Evolutionary conservation across 2,888 invertebrate genomes (phyloP).

Genomic region (Agriopis marginaria): DNA sequence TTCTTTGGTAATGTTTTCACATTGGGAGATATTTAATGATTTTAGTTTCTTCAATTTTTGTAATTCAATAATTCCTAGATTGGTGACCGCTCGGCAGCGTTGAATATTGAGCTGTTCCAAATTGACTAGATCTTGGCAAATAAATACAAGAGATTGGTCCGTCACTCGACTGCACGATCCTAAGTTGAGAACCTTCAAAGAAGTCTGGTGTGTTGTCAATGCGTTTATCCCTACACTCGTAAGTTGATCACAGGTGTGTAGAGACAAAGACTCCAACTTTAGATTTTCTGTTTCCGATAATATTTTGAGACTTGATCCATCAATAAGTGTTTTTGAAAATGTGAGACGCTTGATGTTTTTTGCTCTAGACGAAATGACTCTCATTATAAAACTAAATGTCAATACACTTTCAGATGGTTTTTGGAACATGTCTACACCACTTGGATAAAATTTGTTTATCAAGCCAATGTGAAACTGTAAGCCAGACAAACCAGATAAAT

Average conservation of each 20-base stretch:
- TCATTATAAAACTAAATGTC: conserved; percentile 89
- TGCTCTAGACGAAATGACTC: conserved; percentile 84
- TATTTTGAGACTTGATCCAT: conserved; percentile 86
- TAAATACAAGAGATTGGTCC: conserved; percentile 87
- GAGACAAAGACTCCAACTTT: conserved; percentile 79
- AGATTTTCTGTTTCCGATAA: conserved; percentile 84
- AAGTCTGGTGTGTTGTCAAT: conserved; percentile 85
- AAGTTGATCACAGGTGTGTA: conserved; percentile 88
- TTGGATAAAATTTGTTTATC: conserved; percentile 89
- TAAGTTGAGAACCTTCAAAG: conserved; percentile 87
- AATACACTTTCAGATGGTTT: conserved; percentile 89
- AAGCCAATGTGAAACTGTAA: conserved; percentile 90
- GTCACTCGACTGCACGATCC: conserved; percentile 88
- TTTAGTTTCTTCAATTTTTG: conserved; percentile 84
- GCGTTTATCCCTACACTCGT: conserved; percentile 85
- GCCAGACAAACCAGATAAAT: conserved; percentile 88
- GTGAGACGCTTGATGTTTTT: conserved; percentile 85
- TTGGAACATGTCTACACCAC: conserved; percentile 64
- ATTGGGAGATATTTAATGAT: conserved; percentile 89
- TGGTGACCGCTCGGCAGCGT: conserved; percentile 88
- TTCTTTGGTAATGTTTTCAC: conserved; percentile 87
- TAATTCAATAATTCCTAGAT: conserved; percentile 86
- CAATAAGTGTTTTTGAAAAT: conserved; percentile 89
- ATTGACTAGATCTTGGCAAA: conserved; percentile 86
- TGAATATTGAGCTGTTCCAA: conserved; percentile 87